phyloP scores from a whole-genome alignment of 2,888 invertebrate genomes.

The Papilio gigon region DNA sequence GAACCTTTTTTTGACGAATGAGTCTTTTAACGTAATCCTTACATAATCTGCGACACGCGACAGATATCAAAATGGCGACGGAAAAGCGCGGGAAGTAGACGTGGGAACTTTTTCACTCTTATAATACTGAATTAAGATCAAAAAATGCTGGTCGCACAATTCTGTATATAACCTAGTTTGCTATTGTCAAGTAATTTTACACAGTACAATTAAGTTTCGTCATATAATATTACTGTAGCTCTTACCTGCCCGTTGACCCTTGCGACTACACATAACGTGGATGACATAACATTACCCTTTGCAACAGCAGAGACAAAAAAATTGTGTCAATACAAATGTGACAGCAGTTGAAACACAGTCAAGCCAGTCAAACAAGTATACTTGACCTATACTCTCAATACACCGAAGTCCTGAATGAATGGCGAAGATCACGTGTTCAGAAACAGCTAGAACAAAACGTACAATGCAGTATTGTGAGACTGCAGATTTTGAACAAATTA shows the following conservation, averaged over 20 bases:
- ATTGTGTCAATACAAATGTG: too few species aligned
- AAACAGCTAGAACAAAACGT: slow-evolving; percentile 3
- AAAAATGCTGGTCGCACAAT: slow-evolving; percentile 2
- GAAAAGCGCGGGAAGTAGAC: slow-evolving; percentile 29
- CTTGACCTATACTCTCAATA: background rate
- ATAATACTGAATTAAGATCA: background rate
- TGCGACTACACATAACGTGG: too few species aligned
- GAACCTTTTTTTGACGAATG: slow-evolving; percentile 11
- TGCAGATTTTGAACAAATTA: slow-evolving; percentile 30
- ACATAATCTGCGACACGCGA: slow-evolving; percentile 33
- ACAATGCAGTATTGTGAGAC: slow-evolving; percentile 3
- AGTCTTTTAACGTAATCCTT: slow-evolving; percentile 23
- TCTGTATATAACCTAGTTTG: background rate
- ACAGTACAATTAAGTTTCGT: background rate
- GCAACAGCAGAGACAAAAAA: too few species aligned
- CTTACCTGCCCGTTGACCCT: too few species aligned
- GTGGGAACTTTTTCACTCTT: slow-evolving; percentile 8
- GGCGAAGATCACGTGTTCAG: background rate
- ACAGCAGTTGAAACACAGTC: too few species aligned
- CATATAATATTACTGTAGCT: too few species aligned
- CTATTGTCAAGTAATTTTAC: slow-evolving; percentile 9
- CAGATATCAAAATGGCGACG: slow-evolving; percentile 11
- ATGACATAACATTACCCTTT: too few species aligned
- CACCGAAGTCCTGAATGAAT: background rate
- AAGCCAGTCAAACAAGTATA: too few species aligned